phyloP scores from a whole-genome alignment of 2,113 vertebrate genomes.

The Dicerorhinus sumatrensis region DNA sequence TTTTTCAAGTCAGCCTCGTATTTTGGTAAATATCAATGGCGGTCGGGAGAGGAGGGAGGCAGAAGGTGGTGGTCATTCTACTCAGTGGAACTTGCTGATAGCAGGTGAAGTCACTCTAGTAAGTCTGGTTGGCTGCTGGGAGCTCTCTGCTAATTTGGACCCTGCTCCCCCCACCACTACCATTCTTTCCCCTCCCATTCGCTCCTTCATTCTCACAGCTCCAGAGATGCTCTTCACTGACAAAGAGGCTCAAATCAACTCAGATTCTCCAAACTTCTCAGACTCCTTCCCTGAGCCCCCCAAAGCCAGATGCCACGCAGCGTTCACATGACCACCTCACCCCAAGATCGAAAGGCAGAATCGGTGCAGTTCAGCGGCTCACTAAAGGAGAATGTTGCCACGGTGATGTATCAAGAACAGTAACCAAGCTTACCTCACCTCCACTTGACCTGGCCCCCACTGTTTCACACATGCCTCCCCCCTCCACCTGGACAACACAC shows the following conservation, averaged over 20 bases:
- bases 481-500: background rate
- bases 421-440: background rate
- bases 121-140: background rate
- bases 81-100: background rate
- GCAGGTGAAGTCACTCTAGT: background rate
- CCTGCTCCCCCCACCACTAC: background rate
- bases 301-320: slow-evolving; percentile 20
- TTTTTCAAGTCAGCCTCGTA: background rate
- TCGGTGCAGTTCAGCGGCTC: background rate
- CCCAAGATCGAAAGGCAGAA: slow-evolving; percentile 15
- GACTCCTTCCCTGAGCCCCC: background rate
- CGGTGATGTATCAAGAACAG: background rate
- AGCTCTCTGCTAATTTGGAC: background rate
- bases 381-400: slow-evolving; percentile 30
- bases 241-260: background rate
- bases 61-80: background rate
- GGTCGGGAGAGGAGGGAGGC: background rate
- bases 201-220: slow-evolving; percentile 13
- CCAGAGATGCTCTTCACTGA: background rate
- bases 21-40: background rate
- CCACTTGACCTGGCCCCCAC: background rate
- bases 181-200: background rate
- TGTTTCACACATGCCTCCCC: background rate
- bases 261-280: slow-evolving; percentile 9
- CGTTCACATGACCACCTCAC: slow-evolving; percentile 1